phyloP scores from a whole-genome alignment of 2,113 vertebrate genomes.

The Urocitellus parryii region DNA sequence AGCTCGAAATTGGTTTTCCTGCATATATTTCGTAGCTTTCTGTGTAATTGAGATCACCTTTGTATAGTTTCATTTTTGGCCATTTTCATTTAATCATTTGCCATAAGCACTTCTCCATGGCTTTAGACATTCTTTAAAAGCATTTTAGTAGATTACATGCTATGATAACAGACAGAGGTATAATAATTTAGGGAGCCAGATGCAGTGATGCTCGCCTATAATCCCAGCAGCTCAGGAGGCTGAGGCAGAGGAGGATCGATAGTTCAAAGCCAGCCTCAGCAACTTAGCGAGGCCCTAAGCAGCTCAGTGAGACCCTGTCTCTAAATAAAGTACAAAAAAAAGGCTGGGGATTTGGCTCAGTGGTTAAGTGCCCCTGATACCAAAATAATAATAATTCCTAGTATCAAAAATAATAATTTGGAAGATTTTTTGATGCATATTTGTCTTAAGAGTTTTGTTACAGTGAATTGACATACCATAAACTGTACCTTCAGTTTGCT shows the following conservation, averaged over 20 bases:
- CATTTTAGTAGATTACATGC: conserved; percentile 56
- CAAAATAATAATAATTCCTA: not conserved
- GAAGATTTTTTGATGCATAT: not conserved
- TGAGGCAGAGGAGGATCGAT: too few species aligned
- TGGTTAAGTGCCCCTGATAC: too few species aligned
- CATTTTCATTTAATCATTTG: not conserved
- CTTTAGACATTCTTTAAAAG: conserved; percentile 29
- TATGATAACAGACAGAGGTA: not conserved
- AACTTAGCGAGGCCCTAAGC: too few species aligned
- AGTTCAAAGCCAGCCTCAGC: too few species aligned
- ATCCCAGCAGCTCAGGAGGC: too few species aligned
- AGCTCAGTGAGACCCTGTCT: too few species aligned
- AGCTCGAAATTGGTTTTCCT: not conserved
- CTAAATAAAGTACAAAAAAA: too few species aligned
- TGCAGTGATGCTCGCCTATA: too few species aligned
- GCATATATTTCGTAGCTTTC: not conserved
- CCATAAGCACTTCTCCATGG: not conserved
- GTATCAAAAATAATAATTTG: not conserved
- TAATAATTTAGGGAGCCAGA: not conserved
- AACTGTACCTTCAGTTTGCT: not conserved
- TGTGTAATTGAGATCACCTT: not conserved
- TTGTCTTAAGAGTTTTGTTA: conserved; percentile 8
- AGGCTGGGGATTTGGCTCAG: too few species aligned
- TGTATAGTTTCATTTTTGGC: not conserved
- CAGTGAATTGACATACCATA: conserved; percentile 1